phyloP scores from a whole-genome alignment of 2,113 vertebrate species.

The human (Homo sapiens) region DNA sequence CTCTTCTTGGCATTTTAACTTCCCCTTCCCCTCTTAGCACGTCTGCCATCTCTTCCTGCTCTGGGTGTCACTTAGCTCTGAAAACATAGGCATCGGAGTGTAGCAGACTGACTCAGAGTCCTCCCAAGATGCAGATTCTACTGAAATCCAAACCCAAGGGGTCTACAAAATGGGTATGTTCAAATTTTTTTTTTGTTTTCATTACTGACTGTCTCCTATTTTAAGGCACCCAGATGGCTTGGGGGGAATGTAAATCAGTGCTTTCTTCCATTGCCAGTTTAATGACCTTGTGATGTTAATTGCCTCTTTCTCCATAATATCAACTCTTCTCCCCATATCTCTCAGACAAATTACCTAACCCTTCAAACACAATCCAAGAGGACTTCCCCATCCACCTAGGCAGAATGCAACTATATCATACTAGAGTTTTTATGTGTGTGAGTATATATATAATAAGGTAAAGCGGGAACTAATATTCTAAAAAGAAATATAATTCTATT shows the following conservation, averaged over 20 bases:
- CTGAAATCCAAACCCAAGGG: not conserved
- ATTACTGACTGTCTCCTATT: not conserved
- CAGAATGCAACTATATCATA: not conserved
- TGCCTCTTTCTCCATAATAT: not conserved
- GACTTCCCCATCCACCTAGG: not conserved
- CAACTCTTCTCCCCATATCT: not conserved
- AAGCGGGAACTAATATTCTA: slow-evolving; percentile 76
- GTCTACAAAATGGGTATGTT: not conserved
- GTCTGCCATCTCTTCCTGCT: not conserved
- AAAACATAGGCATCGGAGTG: not conserved
- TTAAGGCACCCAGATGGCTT: not conserved
- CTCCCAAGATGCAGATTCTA: not conserved
- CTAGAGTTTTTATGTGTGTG: not conserved
- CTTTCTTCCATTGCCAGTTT: slow-evolving; percentile 10
- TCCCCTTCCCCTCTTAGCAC: too few species aligned
- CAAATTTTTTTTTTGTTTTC: not conserved
- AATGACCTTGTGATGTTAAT: slow-evolving; percentile 31
- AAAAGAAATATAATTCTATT: slow-evolving; percentile 80
- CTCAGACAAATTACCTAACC: not conserved
- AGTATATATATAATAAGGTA: slow-evolving; percentile 35
- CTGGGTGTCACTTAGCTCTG: not conserved
- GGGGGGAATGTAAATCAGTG: not conserved
- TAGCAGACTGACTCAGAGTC: not conserved
- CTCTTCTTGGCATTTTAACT: not conserved
- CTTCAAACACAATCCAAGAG: not conserved